Conservation (phyloP, 1,140 invertebrate species). For the Dolichoris vasculosae region DNA sequence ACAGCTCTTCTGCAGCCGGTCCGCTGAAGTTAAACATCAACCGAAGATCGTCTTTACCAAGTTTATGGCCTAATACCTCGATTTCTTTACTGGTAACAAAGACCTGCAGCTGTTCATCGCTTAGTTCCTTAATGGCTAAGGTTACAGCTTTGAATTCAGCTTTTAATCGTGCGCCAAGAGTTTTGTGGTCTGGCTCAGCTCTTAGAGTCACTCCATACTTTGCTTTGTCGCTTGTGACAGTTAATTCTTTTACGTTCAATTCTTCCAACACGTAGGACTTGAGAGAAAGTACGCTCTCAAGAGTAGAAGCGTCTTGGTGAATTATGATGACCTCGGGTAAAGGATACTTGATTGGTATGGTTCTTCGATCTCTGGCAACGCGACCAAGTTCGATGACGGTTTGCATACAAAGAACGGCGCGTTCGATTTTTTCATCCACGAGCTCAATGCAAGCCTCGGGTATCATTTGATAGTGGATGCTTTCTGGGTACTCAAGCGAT, state of each 20-base stretch:
- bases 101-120: constrained; percentile 86
- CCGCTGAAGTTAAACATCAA: constrained; percentile 87
- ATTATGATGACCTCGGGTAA: constrained; percentile 96
- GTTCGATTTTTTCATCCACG: constrained; percentile 92
- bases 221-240: constrained; percentile 91
- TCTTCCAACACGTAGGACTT: constrained; percentile 94
- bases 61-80: constrained; percentile 82
- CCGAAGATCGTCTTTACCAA: constrained; percentile 88
- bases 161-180: constrained; percentile 90
- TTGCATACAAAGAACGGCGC: constrained; percentile 94
- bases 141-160: constrained; percentile 92
- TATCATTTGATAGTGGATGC: constrained; percentile 93
- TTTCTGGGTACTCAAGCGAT: constrained; percentile 75
- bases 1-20: constrained; percentile 76
- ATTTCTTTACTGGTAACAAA: constrained; percentile 85
- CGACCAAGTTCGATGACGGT: constrained; percentile 95
- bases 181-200: constrained; percentile 95
- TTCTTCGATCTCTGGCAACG: constrained; percentile 93
- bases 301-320: constrained; percentile 85
- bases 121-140: constrained; percentile 86
- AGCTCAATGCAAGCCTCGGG: constrained; percentile 82
- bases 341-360: constrained; percentile 96
- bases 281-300: constrained; percentile 88
- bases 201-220: constrained; percentile 94
- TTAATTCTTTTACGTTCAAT: constrained; percentile 93